Evolutionary conservation across 1,140 invertebrate species (phyloP), one percentile per base, ranked within the genome.

Genomic region (Idris sp.): DNA sequence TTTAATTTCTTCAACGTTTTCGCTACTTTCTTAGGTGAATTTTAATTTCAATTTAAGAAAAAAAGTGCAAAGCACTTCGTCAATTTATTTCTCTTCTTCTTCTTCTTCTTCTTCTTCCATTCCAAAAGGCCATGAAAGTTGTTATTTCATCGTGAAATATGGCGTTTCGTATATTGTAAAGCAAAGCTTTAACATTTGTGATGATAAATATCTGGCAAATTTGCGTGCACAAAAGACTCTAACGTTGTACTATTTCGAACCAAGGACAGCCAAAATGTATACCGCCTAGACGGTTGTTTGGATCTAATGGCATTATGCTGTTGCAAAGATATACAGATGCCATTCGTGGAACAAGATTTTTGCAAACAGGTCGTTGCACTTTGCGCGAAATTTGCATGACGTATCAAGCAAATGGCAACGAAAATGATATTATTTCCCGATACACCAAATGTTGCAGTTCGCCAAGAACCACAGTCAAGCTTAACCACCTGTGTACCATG

Each of bases 121-220:
- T 35, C 26, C 7, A 26, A 43, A 36, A 43, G 31, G 16, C 26
- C 31, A 11, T 43, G 46, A 69, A 59, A 44, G 38, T 69, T 51
- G 28, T 14, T 48, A 46, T 56, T 58, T 13, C 41, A 41, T 71
- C 11, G 14, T 62, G 36, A 64, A 72, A 58, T 56, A 62, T 43
- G 28, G 31, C 19, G 51, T 33, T 43, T 25, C 36, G 35, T 56
- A n/a, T n/a, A 58, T 58, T 48, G 33, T 28, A 40, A 43, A 33
- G 48, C 35, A 58, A 56, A 72, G 43, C 53, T 58, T 59, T 44
- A 59, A 53, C 59, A 44, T 38, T 65, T 15, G 36, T 31, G 44
- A 53, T 73, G 69, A 73, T 73, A 73, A 73, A 73, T 73, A 65
- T 53, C 25, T 16, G 44, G 30, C 30, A 73, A 73, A 73, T 73